phyloP scores from a whole-genome alignment of 2,888 invertebrate genomes.

The Caradrina kadenii region DNA sequence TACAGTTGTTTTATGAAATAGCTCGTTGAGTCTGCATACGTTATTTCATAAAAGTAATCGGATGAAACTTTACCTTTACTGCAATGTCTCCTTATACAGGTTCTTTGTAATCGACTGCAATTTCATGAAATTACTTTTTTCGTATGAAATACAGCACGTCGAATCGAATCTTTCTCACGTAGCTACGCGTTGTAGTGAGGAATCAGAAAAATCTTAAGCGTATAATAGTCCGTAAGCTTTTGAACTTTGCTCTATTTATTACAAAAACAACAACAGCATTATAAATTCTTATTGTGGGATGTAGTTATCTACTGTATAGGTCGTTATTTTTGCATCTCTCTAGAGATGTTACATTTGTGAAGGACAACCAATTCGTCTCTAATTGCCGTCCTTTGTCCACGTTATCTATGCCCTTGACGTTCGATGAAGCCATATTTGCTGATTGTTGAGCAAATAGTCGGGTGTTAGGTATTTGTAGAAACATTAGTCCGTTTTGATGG shows the following conservation, averaged over 20 bases:
- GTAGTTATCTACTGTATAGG: too few relatives aligned
- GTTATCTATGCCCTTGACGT: constrained; percentile 25
- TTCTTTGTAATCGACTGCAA: neutral
- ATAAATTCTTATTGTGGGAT: too few relatives aligned
- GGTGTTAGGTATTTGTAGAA: constrained; percentile 16
- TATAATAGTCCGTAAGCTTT: constrained; percentile 12
- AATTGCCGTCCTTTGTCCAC: neutral
- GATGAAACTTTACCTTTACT: too few relatives aligned
- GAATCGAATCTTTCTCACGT: neutral
- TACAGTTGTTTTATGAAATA: neutral
- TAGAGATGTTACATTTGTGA: neutral
- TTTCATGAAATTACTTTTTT: neutral
- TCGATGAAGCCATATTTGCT: constrained; percentile 28
- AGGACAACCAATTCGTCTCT: neutral
- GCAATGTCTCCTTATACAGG: neutral
- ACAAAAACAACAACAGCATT: too few relatives aligned
- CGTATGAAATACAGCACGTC: neutral
- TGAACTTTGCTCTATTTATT: neutral
- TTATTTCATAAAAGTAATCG: too few relatives aligned
- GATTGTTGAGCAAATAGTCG: constrained; percentile 23
- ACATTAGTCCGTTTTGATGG: constrained; percentile 9
- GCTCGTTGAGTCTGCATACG: neutral
- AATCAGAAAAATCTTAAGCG: neutral
- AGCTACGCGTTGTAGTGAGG: neutral
- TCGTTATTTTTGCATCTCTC: neutral